phyloP scores from a whole-genome alignment of 2,888 invertebrate genomes.

The Cremastinae sp. region DNA sequence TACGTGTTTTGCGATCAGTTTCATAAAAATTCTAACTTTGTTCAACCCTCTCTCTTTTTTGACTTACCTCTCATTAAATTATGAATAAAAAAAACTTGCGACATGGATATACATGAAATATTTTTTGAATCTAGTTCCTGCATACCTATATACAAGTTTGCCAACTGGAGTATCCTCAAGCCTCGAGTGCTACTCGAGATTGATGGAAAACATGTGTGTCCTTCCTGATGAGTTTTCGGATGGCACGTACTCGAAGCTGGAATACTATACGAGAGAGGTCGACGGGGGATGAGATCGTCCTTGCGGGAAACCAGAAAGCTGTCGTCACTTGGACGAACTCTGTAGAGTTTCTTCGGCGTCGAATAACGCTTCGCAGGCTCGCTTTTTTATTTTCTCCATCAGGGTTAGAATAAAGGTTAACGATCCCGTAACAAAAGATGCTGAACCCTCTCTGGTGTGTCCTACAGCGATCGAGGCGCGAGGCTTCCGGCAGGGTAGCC shows the following conservation, averaged over 20 bases:
- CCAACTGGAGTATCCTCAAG: slow-evolving; percentile 36
- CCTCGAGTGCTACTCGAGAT: slow-evolving; percentile 59
- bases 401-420: slow-evolving; percentile 51
- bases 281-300: slow-evolving; percentile 16
- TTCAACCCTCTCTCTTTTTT: too few species aligned
- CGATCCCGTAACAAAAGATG: slow-evolving; percentile 52
- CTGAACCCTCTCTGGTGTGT: slow-evolving; percentile 49
- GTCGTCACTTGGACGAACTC: too few species aligned
- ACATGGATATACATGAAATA: slow-evolving; percentile 21
- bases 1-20: too few species aligned
- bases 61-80: slow-evolving; percentile 59
- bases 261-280: slow-evolving; percentile 25
- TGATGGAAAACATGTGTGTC: slow-evolving; percentile 63
- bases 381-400: too few species aligned
- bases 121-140: slow-evolving; percentile 4
- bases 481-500: slow-evolving; percentile 33
- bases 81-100: slow-evolving; percentile 54
- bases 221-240: slow-evolving; percentile 58
- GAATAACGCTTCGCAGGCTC: too few species aligned
- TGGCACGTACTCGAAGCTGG: slow-evolving; percentile 23
- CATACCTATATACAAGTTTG: slow-evolving; percentile 14
- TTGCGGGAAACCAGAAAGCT: slow-evolving; percentile 57
- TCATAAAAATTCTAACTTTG: too few species aligned
- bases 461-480: slow-evolving; percentile 43
- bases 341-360: too few species aligned